phyloP scores from a whole-genome alignment of 2,113 vertebrate species.

The Peromyscus californicus region DNA sequence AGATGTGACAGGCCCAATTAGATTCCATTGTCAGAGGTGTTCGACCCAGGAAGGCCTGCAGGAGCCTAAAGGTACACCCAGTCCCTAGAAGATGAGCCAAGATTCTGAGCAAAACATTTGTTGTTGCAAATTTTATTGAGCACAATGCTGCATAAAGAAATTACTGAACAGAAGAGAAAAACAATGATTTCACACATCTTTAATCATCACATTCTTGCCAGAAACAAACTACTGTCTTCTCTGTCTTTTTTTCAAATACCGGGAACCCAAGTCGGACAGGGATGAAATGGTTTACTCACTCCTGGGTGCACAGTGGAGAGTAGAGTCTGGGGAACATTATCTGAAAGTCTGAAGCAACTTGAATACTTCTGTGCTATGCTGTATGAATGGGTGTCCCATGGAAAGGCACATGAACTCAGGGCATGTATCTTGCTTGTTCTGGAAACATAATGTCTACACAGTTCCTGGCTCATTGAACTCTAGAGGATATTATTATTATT shows the following conservation, averaged over 20 bases:
- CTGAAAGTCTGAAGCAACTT: not conserved
- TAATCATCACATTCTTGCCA: not conserved
- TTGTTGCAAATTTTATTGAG: not conserved
- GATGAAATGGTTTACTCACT: not conserved
- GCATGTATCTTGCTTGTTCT: not conserved
- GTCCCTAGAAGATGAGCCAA: accelerated
- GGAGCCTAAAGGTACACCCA: not conserved
- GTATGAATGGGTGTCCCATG: not conserved
- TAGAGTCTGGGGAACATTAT: too few species aligned
- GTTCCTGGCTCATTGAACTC: not conserved
- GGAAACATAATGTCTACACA: not conserved
- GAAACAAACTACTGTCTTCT: not conserved
- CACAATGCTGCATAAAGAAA: not conserved
- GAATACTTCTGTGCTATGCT: accelerated
- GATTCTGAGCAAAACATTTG: not conserved
- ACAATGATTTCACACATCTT: not conserved
- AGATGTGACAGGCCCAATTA: not conserved
- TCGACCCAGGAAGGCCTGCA: not conserved
- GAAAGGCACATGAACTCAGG: too few species aligned
- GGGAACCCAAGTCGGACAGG: not conserved
- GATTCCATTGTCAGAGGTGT: not conserved
- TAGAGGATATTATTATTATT: not conserved
- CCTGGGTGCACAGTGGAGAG: not conserved
- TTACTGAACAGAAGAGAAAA: not conserved
- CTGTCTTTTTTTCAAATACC: not conserved